phyloP scores from a whole-genome alignment of 2,113 vertebrate species.

The Coregonus clupeaformis region DNA sequence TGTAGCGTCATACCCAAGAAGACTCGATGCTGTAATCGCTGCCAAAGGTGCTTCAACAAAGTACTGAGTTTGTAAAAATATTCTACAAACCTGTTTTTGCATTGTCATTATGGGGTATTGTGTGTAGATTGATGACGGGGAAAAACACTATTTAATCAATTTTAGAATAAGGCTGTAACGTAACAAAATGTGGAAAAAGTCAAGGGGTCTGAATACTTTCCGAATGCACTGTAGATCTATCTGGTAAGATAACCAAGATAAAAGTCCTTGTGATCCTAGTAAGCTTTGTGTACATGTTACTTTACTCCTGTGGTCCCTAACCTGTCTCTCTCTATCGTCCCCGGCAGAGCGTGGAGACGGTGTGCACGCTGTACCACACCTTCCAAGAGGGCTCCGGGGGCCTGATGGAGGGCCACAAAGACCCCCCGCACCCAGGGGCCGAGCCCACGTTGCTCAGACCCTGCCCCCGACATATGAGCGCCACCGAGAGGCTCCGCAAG shows the following conservation, averaged over 20 bases:
- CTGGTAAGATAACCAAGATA: neutral
- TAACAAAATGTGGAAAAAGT: too few relatives aligned
- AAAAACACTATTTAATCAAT: too few relatives aligned
- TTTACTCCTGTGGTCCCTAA: slow-evolving; percentile 2
- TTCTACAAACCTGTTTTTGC: too few relatives aligned
- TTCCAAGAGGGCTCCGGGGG: slow-evolving; percentile 71
- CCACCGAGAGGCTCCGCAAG: slow-evolving; percentile 90
- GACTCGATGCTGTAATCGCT: too few relatives aligned
- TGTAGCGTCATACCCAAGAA: too few relatives aligned
- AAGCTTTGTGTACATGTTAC: slow-evolving; percentile 18
- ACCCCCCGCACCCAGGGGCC: slow-evolving; percentile 26
- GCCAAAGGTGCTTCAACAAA: too few relatives aligned
- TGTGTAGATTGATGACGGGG: too few relatives aligned
- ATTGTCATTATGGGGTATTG: too few relatives aligned
- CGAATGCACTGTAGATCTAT: too few relatives aligned
- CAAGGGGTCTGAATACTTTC: too few relatives aligned
- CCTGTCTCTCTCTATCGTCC: slow-evolving; percentile 22
- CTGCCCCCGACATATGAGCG: slow-evolving; percentile 87
- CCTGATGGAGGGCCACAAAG: slow-evolving; percentile 77
- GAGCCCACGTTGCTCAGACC: slow-evolving; percentile 70
- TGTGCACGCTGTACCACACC: slow-evolving; percentile 79
- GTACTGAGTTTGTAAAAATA: too few relatives aligned
- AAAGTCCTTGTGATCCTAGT: neutral
- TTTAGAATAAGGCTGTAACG: too few relatives aligned
- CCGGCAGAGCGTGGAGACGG: slow-evolving; percentile 86